Evolutionary conservation across 2,113 vertebrate species (phyloP).

Genomic region (Helogale parvula): DNA sequence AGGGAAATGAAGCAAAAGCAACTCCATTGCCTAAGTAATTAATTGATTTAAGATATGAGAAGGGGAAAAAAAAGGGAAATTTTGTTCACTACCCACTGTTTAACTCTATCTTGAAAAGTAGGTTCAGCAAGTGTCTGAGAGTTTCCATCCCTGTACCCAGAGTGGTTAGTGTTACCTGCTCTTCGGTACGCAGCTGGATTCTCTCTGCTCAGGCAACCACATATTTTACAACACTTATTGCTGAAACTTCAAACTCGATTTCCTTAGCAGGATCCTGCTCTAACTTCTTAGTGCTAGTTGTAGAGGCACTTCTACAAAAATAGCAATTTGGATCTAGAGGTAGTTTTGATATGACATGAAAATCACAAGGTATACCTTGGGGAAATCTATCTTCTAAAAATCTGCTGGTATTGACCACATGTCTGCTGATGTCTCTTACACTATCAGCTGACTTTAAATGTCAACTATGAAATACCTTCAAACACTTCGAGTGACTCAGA

Average conservation of each 20-base stretch:
- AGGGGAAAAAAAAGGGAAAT: neutral
- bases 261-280: conserved; percentile 2
- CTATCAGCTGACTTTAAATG: neutral
- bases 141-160: neutral
- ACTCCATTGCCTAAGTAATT: conserved; percentile 51
- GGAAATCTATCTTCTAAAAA: conserved; percentile 63
- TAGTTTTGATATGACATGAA: conserved; percentile 41
- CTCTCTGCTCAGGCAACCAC: neutral
- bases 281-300: conserved; percentile 14
- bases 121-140: neutral
- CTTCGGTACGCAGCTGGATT: conserved; percentile 20
- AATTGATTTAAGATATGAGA: conserved; percentile 57
- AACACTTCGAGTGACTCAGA: neutral
- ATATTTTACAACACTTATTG: conserved; percentile 19
- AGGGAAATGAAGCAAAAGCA: conserved; percentile 62
- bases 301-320: conserved; percentile 31
- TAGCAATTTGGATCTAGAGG: conserved; percentile 27
- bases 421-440: conserved; percentile 3
- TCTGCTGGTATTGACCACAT: neutral
- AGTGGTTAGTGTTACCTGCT: neutral
- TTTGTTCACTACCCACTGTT: neutral
- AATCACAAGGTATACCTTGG: conserved; percentile 31
- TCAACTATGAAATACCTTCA: neutral
- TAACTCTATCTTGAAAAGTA: neutral
- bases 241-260: conserved; percentile 53